Conservation (phyloP, 2,113 vertebrate genomes). For the Chionis minor region DNA sequence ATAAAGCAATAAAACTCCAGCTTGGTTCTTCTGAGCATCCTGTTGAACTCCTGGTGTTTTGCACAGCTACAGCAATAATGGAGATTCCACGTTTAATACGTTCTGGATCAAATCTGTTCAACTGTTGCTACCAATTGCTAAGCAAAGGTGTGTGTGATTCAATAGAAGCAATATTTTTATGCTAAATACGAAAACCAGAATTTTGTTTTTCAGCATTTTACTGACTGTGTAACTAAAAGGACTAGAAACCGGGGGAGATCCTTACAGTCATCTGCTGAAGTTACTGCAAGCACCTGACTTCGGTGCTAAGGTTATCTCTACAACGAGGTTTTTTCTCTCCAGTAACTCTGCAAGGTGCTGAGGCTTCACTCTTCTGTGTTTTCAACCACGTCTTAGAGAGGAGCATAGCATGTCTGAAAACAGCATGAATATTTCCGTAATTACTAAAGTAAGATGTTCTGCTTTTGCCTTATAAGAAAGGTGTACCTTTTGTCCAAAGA, state of each 20-base stretch:
- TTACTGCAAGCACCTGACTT: background rate
- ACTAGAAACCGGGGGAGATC: background rate
- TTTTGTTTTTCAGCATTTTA: background rate
- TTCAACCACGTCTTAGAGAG: background rate
- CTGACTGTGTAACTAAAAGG: background rate
- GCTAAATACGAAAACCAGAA: background rate
- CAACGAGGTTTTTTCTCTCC: background rate
- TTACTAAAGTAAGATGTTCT: background rate
- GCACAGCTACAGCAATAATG: background rate
- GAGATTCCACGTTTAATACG: background rate
- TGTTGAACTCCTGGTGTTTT: background rate
- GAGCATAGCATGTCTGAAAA: background rate
- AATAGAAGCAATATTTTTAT: background rate
- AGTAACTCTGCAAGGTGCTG: background rate
- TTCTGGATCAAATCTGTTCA: background rate
- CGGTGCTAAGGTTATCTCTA: background rate
- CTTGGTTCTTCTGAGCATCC: background rate
- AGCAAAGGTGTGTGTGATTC: background rate
- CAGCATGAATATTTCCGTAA: background rate
- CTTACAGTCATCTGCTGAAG: background rate
- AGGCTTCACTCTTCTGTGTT: background rate
- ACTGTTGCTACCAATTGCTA: background rate
- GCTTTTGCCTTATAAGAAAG: background rate
- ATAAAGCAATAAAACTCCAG: background rate
- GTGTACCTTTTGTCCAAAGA: background rate